These are phyloP conservation scores for Syrphus vitripennis DNA, from an alignment of 2,888 invertebrate species.

Conservation along the genomic window DNA sequence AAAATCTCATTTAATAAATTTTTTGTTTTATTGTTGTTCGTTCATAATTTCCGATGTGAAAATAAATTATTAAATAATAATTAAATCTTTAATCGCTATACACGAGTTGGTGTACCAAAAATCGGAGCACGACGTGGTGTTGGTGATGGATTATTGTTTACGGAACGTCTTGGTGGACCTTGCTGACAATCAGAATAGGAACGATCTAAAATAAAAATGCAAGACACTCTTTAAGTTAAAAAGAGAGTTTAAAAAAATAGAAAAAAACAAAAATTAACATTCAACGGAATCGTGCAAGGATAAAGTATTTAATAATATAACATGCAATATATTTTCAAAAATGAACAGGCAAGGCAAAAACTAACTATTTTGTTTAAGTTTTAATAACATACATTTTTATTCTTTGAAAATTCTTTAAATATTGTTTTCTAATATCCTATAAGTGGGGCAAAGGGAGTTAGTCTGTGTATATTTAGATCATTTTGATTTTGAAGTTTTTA, in stretches of 20 bases:
- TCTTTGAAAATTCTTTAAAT: not conserved
- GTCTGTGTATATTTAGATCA: too few relatives aligned
- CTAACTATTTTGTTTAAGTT: not conserved
- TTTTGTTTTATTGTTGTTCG: too few relatives aligned
- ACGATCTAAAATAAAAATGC: slow-evolving; percentile 81
- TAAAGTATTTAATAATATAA: not conserved
- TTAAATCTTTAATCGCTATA: slow-evolving; percentile 80
- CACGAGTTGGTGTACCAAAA: slow-evolving; percentile 80
- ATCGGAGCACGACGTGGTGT: slow-evolving; percentile 77
- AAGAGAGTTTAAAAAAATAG: not conserved
- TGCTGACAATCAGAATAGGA: slow-evolving; percentile 84
- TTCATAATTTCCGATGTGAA: slow-evolving; percentile 37
- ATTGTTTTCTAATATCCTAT: too few relatives aligned
- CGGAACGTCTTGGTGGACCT: slow-evolving; percentile 77
- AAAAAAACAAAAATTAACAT: not conserved
- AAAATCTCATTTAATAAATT: not conserved
- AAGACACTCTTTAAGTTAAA: slow-evolving; percentile 27
- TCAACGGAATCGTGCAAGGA: slow-evolving; percentile 29
- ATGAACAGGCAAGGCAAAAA: slow-evolving; percentile 25
- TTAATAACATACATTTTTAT: not conserved
- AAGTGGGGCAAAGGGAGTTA: not conserved
- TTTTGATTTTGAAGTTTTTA: too few relatives aligned
- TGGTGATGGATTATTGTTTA: slow-evolving; percentile 75
- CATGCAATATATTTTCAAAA: slow-evolving; percentile 41
- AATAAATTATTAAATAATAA: slow-evolving; percentile 47